Evolutionary conservation across 1,140 invertebrate species (phyloP).

Genomic region (Micrasema minimum): DNA sequence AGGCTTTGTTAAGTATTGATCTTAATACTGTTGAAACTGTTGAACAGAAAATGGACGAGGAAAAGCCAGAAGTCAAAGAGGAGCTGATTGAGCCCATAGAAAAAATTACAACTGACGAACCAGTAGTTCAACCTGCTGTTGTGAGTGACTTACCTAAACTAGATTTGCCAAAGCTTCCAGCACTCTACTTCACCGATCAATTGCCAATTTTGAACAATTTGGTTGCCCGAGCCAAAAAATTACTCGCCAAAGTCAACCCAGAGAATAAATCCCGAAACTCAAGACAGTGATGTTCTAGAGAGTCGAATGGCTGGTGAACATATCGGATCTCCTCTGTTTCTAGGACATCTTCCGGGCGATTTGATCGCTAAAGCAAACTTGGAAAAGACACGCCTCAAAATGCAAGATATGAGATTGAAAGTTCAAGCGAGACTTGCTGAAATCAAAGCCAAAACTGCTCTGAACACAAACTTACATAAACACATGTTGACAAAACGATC

Average conservation of each 20-base stretch:
- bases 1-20: constrained; percentile 1
- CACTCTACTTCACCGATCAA: background rate
- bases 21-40: background rate
- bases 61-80: background rate
- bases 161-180: constrained; percentile 10
- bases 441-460: constrained; percentile 32
- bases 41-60: background rate
- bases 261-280: no score
- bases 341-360: background rate
- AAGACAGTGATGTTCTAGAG: constrained; percentile 19
- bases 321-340: constrained; percentile 7
- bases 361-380: constrained; percentile 21
- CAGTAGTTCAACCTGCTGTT: background rate
- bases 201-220: constrained; percentile 30
- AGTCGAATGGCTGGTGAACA: background rate
- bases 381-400: constrained; percentile 41
- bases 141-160: background rate
- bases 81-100: background rate
- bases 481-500: constrained; percentile 13
- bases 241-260: constrained; percentile 36
- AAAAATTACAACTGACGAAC: background rate
- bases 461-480: constrained; percentile 14
- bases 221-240: constrained; percentile 35
- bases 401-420: constrained; percentile 41
- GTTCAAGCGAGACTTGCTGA: constrained; percentile 42